These are phyloP conservation scores for Bellardia pandia DNA, from an alignment of 2,888 invertebrate genomes.

Conservation along the genomic window DNA sequence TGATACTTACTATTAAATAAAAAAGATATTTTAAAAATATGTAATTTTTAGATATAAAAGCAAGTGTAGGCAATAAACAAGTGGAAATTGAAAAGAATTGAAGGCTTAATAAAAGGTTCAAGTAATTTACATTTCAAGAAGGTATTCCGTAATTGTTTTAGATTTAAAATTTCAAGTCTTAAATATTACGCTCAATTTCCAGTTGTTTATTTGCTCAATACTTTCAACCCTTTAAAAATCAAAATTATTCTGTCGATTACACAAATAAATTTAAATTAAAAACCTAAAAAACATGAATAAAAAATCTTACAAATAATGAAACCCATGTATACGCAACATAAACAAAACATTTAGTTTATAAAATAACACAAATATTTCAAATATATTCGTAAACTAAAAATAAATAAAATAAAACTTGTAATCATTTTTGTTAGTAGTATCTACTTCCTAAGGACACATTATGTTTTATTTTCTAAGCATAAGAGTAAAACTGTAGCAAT, in stretches of 20 bases:
- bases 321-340: constrained; percentile 81
- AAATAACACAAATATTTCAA: constrained; percentile 48
- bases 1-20: background rate
- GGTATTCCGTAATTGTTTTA: too few relatives aligned
- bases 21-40: constrained; percentile 38
- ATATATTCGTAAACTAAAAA: constrained; percentile 14
- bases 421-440: constrained; percentile 38
- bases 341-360: constrained; percentile 66
- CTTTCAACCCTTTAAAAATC: constrained; percentile 55
- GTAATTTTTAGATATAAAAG: background rate
- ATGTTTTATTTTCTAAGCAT: constrained; percentile 18
- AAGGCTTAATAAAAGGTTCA: background rate
- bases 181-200: background rate
- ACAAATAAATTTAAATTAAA: constrained; percentile 1
- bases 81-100: background rate
- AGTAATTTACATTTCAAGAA: background rate
- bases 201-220: background rate
- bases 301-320: constrained; percentile 65
- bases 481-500: constrained; percentile 47
- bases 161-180: too few relatives aligned
- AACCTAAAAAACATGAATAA: background rate
- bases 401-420: constrained; percentile 27
- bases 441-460: constrained; percentile 27
- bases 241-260: constrained; percentile 61
- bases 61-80: background rate